A percentile compares a stretch with the other conserved stretches of the same genome.
These are phyloP conservation scores for Scartelaos histophorus DNA, from an alignment of 2,113 vertebrate species.

Conservation along the genomic window DNA sequence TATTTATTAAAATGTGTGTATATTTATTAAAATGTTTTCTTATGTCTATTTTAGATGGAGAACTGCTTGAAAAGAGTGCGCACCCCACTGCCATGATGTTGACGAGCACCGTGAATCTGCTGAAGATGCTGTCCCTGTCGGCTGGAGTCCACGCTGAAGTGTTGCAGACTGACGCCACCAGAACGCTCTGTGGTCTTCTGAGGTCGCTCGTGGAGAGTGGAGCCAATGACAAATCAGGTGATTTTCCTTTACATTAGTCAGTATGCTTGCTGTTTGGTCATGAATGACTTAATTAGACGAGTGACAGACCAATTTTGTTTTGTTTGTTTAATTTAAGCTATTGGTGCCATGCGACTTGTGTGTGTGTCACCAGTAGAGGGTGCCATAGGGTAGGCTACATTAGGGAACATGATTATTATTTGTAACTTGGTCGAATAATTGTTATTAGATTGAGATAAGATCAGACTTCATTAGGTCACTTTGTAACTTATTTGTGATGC, in stretches of 20 bases:
- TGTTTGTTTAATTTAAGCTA: too few relatives aligned
- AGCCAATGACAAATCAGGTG: conserved; percentile 88
- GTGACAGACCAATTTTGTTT: too few relatives aligned
- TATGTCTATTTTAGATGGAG: conserved; percentile 78
- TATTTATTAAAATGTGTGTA: background rate
- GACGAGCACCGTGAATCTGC: conserved; percentile 90
- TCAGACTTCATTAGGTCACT: too few relatives aligned
- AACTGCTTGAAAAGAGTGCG: conserved; percentile 85
- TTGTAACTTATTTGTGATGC: too few relatives aligned
- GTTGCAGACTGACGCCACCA: conserved; percentile 89
- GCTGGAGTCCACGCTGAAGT: conserved; percentile 91
- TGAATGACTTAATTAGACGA: too few relatives aligned
- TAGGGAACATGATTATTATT: too few relatives aligned
- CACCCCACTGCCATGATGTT: conserved; percentile 95
- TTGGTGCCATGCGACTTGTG: too few relatives aligned
- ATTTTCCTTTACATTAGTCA: background rate
- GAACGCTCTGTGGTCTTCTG: conserved; percentile 90
- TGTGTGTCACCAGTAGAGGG: too few relatives aligned
- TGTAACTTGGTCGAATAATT: too few relatives aligned
- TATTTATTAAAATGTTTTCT: background rate
- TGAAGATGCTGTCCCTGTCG: conserved; percentile 91
- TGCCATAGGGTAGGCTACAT: too few relatives aligned
- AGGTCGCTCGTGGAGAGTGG: conserved; percentile 94
- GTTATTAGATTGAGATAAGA: too few relatives aligned
- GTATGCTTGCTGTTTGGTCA: too few relatives aligned